Evolutionary conservation across 2,797 vertebrate genomes (phyloP), one percentile per base, ranked within the genome.

Genomic region (Dipus sagitta): DNA sequence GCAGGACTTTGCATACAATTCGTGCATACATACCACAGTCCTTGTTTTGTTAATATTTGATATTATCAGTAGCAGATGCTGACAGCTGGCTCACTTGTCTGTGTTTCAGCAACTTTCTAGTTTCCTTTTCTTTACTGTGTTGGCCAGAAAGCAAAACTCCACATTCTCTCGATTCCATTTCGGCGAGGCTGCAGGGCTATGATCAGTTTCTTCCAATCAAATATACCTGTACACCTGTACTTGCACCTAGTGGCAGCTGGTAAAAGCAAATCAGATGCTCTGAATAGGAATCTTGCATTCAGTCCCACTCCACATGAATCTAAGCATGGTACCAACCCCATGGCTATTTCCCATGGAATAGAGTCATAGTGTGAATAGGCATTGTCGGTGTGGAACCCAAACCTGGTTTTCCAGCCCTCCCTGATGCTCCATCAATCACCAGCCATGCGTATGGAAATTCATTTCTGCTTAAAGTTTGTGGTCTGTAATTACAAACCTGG

Each of bases 131-230:
- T 85, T 89, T 65, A 62, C 34, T 15, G 5, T 62, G n/a, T 34
- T 86, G 38, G 8, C n/a, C 38, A 1, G 23, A 81, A 89, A 71
- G 12, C 26, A 87, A 76, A 89, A 81, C 84, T 24, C 24, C 75
- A 26, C 13, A 20, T 76, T 67, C 64, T 2, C 14, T 15, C 32
- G 38, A 88, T 42, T 26, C 14, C 4, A 3, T 65, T 88, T 18
- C 54, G 85, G 7, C 21, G 28, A 78, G 30, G 47, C 70, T 89
- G 1, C 12, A 78, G 60, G 20, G 3, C 54, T 88, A 1, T 18
- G 12, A 79, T 82, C 18, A 54, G 34, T 88, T 93, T 84, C 72
- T 87, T 92, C 47, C 68, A 92, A 1, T 74, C 75, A 83, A 62
- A 38, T 60, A 52, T 62, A 94, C 70, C 47, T 82, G 62, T 15